These are phyloP conservation scores for Sweltsa coloradensis DNA, from an alignment of 1,140 invertebrate species.

Conservation along the genomic window DNA sequence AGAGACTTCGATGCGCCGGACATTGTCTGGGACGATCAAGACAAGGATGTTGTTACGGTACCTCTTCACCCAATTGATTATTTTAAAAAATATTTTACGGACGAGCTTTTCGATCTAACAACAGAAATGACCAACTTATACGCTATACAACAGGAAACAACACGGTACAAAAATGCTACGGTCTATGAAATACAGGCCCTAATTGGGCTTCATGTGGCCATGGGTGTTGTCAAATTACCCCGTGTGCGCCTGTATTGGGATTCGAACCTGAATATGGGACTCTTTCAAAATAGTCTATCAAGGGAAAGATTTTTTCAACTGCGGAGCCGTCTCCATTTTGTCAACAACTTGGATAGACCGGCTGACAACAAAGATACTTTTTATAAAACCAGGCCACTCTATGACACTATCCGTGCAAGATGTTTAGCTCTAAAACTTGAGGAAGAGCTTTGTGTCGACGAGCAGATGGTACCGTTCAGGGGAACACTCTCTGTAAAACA, in stretches of 20 bases:
- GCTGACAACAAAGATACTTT: slow-evolving; percentile 6
- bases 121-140: slow-evolving; percentile 8
- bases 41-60: neutral
- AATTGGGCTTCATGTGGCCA: slow-evolving; percentile 13
- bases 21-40: neutral
- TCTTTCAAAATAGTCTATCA: slow-evolving; percentile 7
- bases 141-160: neutral
- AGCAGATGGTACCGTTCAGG: slow-evolving; percentile 19
- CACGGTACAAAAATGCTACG: slow-evolving; percentile 5
- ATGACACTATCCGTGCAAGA: slow-evolving; percentile 2
- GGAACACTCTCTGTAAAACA: slow-evolving; percentile 10
- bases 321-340: slow-evolving; percentile 9
- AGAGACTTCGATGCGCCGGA: neutral
- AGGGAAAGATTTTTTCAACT: slow-evolving; percentile 11
- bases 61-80: neutral
- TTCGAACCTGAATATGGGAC: neutral
- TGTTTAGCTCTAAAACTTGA: slow-evolving; percentile 14
- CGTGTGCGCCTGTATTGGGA: slow-evolving; percentile 14
- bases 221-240: slow-evolving; percentile 13
- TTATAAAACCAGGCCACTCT: slow-evolving; percentile 16
- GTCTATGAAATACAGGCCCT: slow-evolving; percentile 14
- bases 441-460: slow-evolving; percentile 16
- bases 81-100: slow-evolving; percentile 5
- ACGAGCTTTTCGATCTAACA: neutral
- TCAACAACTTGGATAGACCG: slow-evolving; percentile 9